Evolutionary conservation across 1,140 invertebrate species (phyloP), one percentile per base, ranked within the genome.

Genomic region (Steinernema khuongi): DNA sequence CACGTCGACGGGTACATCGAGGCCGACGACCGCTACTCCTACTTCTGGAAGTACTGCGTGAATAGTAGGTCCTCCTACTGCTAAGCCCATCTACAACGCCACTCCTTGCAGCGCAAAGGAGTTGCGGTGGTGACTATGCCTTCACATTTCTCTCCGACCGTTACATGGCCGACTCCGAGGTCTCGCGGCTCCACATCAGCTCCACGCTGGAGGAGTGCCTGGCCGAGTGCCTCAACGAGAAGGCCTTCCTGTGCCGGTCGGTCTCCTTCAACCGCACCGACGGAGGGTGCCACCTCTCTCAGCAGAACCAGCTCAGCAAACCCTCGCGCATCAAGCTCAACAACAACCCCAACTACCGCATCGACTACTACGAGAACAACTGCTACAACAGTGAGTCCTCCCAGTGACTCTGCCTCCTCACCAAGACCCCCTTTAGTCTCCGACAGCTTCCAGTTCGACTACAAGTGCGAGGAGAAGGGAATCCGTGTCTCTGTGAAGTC

Each of bases 301-400:
- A 79, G 28, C 79, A 85, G 69, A 85, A 83, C 68, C 83, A 84
- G 68, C 74, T 85, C 22, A 85, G 79, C 31, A 83, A 85, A 74
- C 83, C 83, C 19, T 41, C 72, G 19, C 36, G 74, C 17, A 81
- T 84, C 70, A 75, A 76, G n/a, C 73, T 84, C 36, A 84, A 84
- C 73, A 85, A 84, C 72, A 85, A 84, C 60, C 83, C 83, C 1
- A 84, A 84, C 50, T 84, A 72, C 75, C 77, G 83, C 31, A 81
- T 84, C 44, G 83, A 84, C 50, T 84, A 84, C 71, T 84, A 85
- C 68, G 83, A 84, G 73, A 85, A 85, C 72, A 85, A 84, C 68
- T 84, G 83, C 36, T 81, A 74, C 60, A 84, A 84, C 43, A 77
- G 82, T 84, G 68, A 84, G 79, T 68, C 1, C 29, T 7, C 19